A percentile compares a stretch with the other conserved stretches of the same genome.
These are phyloP conservation scores for Molossus molossus DNA, from an alignment of 2,797 vertebrate species.

Conservation along the genomic window DNA sequence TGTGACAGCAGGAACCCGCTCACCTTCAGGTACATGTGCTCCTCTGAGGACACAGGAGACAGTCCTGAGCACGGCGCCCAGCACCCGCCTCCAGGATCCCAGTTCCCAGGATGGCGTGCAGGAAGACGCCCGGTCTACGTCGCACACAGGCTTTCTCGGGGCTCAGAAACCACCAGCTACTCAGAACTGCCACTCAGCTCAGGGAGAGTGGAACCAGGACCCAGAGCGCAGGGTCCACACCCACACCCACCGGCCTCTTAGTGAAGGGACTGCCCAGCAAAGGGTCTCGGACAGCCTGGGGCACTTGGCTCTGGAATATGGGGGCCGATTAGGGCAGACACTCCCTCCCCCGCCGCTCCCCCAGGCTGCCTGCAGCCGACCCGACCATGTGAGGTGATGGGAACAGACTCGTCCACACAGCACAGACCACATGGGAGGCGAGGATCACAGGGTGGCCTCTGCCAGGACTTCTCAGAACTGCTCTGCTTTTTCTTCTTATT, in stretches of 20 bases:
- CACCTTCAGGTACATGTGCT: constrained; percentile 96
- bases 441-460: too few species aligned
- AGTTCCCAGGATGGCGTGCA: background rate
- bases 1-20: constrained; percentile 96
- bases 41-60: constrained; percentile 91
- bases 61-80: background rate
- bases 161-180: too few species aligned
- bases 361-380: background rate
- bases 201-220: background rate
- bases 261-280: background rate
- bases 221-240: background rate
- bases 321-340: background rate
- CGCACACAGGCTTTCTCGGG: accelerated
- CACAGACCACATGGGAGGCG: too few species aligned
- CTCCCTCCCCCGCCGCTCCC: background rate
- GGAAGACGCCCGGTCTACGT: accelerated
- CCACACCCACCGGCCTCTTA: background rate
- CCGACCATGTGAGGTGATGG: too few species aligned
- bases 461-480: too few species aligned
- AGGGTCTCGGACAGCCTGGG: background rate
- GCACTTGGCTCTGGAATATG: background rate
- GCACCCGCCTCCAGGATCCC: background rate
- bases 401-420: too few species aligned
- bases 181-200: background rate
- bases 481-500: too few species aligned